Base-by-base conservation (phyloP, 2,797 vertebrate species). In the Macrochelys suwanniensis region DNA sequence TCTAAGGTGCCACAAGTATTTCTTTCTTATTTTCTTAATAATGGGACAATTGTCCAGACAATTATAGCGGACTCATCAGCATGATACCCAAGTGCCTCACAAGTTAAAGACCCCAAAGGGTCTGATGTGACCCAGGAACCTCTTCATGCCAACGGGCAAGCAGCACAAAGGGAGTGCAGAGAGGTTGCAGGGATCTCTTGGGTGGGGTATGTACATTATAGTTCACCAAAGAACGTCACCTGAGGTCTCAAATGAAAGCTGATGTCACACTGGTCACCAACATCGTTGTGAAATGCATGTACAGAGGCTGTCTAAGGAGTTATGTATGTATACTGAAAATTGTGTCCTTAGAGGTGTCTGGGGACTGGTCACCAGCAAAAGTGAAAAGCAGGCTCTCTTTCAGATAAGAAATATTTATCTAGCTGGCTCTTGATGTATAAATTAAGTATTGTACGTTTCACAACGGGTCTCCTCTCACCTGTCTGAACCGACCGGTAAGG, bases 261-360 rank as follows among this genome's bases (percentile, higher is more conserved):
- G 3, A 68, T 19, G n/a, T 68, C 65, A 68, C 65, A 68, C 17
- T 21, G 65, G n/a, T 21, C 33, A 68, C 65, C n/a, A 68, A n/a
- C n/a, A n/a, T 37, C 4, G 9, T 5, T 9, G n/a, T 10, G 5
- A 37, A 68, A 68, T 3, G 4, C 17, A 19, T 1, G 19, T 17
- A 11, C n/a, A 37, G 61, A 65, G 1, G 65, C 17, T 21, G 65
- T 21, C 8, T 10, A 21, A n/a, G 5, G 5, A 68, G n/a, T 19
- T 37, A 5, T 21, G 17, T 10, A 5, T 37, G n/a, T 21, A 11
- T 19, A 68, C 17, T 19, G 33, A 37, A 68, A 19, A 68, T 19
- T 19, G n/a, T 11, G 5, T 37, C 37, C 65, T 68, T 37, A 9
- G 65, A 21, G 17, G 31, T 16, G 59, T 16, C 31, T 15, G 7